These are phyloP conservation scores for Caenorhabditis sulstoni DNA, from an alignment of 2,888 invertebrate genomes.

Conservation along the genomic window DNA sequence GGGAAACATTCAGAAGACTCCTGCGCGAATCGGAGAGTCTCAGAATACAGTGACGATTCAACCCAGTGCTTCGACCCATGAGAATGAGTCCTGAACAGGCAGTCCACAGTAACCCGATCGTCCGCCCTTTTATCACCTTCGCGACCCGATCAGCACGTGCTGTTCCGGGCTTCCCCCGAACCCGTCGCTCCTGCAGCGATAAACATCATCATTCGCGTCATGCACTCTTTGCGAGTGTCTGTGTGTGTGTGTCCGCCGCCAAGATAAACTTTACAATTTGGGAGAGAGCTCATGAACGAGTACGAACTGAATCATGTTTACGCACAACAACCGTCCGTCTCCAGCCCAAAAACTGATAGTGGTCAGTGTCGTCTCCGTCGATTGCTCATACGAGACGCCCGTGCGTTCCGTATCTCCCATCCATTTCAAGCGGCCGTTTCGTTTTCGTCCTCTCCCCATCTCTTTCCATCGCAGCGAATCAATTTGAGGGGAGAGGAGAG, in stretches of 20 bases:
- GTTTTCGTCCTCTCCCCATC: constrained; percentile 19
- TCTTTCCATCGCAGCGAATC: constrained; percentile 43
- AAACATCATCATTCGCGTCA: constrained; percentile 14
- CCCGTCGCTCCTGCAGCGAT: constrained; percentile 17
- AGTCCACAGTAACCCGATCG: too few species aligned
- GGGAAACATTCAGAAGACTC: too few species aligned
- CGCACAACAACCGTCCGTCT: constrained; percentile 6
- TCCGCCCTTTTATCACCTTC: background rate
- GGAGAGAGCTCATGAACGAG: constrained; percentile 12
- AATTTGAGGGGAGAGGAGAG: constrained; percentile 44
- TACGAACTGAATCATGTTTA: constrained; percentile 27
- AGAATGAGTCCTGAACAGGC: too few species aligned
- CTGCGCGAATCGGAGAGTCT: too few species aligned
- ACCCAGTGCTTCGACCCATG: too few species aligned
- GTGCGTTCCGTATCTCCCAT: constrained; percentile 17
- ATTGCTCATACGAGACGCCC: constrained; percentile 28
- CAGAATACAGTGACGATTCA: too few species aligned
- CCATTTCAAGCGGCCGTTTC: constrained; percentile 19
- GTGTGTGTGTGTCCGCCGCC: background rate
- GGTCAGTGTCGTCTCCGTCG: constrained; percentile 11
- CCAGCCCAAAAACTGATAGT: constrained; percentile 18
- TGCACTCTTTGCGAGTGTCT: constrained; percentile 10
- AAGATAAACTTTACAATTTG: constrained; percentile 24
- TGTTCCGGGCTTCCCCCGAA: constrained; percentile 11
- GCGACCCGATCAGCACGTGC: background rate